These are phyloP conservation scores for Mirza zaza DNA, from an alignment of 2,113 vertebrate genomes.

Conservation along the genomic window DNA sequence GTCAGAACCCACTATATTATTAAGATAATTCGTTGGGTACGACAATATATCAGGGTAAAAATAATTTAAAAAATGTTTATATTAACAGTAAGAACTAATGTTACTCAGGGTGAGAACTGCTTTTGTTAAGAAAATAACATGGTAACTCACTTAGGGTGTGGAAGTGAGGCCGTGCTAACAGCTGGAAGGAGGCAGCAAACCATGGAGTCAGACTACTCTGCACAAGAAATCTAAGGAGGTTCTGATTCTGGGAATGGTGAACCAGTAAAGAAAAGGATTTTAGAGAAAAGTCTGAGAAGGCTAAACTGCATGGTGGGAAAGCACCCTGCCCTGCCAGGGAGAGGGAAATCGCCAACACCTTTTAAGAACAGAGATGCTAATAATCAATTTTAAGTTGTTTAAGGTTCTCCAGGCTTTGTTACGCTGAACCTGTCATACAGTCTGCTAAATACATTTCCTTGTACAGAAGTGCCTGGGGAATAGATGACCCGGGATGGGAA, in stretches of 20 bases:
- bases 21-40: background rate
- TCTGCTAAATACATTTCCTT: background rate
- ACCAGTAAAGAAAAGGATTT: background rate
- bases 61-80: background rate
- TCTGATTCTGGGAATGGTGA: background rate
- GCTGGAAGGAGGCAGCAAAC: background rate
- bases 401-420: background rate
- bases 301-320: background rate
- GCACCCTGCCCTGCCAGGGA: fast-evolving
- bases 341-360: background rate
- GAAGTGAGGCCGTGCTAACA: background rate
- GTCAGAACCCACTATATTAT: background rate
- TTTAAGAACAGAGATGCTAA: background rate
- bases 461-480: background rate
- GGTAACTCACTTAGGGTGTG: background rate
- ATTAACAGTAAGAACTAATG: background rate
- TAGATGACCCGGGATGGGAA: background rate
- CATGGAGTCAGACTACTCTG: background rate
- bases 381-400: background rate
- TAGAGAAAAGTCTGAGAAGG: background rate
- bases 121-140: background rate
- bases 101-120: background rate
- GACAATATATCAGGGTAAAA: background rate
- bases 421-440: background rate
- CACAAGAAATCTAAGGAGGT: background rate